Base-by-base conservation (phyloP, 2,113 vertebrate genomes). In the Hirundichthys speculiger region DNA sequence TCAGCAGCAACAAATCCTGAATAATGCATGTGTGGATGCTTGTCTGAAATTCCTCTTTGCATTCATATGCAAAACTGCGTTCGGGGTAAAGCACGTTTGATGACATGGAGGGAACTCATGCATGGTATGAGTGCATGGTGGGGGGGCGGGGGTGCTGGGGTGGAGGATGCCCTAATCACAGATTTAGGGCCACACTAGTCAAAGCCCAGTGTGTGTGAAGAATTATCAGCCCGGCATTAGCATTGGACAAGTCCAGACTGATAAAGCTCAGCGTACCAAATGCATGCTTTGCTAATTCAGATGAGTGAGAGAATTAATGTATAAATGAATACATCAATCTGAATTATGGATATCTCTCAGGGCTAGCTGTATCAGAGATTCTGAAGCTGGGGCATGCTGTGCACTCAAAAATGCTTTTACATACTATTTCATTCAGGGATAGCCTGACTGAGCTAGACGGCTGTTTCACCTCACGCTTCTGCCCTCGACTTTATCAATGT, bases 101-200 rank as follows among this genome's bases (percentile, higher is more conserved):
- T 71, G 88, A 42, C 73, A 52, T 43, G 52, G 38, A 22, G 50
- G 27, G 73, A 77, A 75, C 73, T 90, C 79, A 90, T 77, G 79
- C 69, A 63, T 38, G 34, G n/a, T 10, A 48, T 15, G n/a, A 22
- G 21, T 56, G 24, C 62, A 48, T 65, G n/a, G 30, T 60, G 21
- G 27, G 12, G 43, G 60, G 8, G 9, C 16, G 18, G 18, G 9
- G 13, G 43, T 50, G 10, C 9, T 64, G 78, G 77, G 73, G 73
- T 77, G 77, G 25, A 83, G 81, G 84, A 80, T 79, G 56, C 48
- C 73, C 40, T 68, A 27, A 62, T 47, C 24, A 66, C 51, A 68
- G 14, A 62, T 73, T 62, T 13, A 25, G 27, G 34, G 20, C 5
- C 21, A 61, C 22, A 22, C 34, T 21, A 54, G 5, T 48, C 47